Conservation (phyloP, 2,888 invertebrate species). For the Hypomecis punctinalis region DNA sequence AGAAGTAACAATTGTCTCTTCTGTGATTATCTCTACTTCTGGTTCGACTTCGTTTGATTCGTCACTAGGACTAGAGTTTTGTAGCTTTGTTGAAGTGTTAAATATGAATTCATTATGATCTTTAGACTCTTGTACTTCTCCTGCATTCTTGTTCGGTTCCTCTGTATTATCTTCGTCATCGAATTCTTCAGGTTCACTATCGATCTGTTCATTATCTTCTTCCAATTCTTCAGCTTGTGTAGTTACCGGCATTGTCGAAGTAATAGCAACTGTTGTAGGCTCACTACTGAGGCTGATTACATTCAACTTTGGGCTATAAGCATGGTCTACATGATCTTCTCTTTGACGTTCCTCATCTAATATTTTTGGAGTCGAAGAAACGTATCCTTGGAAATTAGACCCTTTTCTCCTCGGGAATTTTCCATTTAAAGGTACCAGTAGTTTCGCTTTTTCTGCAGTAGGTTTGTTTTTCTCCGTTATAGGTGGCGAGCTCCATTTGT, state of each 20-base stretch:
- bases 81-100: constrained; percentile 49
- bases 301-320: constrained; percentile 39
- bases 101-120: constrained; percentile 68
- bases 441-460: constrained; percentile 52
- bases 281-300: constrained; percentile 40
- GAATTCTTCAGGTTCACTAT: constrained; percentile 31
- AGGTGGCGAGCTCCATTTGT: constrained; percentile 65
- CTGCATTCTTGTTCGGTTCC: constrained; percentile 40
- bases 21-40: constrained; percentile 48
- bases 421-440: constrained; percentile 43
- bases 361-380: constrained; percentile 57
- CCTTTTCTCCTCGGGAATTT: constrained; percentile 67
- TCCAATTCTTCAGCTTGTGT: constrained; percentile 52
- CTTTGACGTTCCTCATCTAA: constrained; percentile 52
- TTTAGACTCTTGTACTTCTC: constrained; percentile 56
- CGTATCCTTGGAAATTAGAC: constrained; percentile 76
- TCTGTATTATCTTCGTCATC: constrained; percentile 19
- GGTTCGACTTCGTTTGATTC: constrained; percentile 52
- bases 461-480: constrained; percentile 37
- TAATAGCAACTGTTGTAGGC: constrained; percentile 40
- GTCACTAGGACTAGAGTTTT: constrained; percentile 37
- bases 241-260: constrained; percentile 36
- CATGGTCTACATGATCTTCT: constrained; percentile 56
- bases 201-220: constrained; percentile 49
- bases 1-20: constrained; percentile 51